phyloP scores from a whole-genome alignment of 2,797 vertebrate species.

The Alcedo quadribrachys region DNA sequence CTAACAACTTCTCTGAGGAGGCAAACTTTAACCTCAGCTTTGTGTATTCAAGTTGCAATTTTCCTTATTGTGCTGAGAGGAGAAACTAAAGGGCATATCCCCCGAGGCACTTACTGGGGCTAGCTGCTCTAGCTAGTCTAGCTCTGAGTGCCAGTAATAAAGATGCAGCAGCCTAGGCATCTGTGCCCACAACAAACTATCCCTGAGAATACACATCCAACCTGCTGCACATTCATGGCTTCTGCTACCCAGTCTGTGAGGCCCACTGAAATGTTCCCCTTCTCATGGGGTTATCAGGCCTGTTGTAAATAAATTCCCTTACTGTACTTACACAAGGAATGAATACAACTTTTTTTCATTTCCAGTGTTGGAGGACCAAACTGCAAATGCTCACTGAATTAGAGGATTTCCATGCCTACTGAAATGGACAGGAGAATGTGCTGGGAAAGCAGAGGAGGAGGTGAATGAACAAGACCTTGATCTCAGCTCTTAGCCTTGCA shows the following conservation, averaged over 20 bases:
- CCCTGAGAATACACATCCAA: neutral
- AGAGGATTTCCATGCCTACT: neutral
- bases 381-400: neutral
- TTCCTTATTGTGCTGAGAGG: neutral
- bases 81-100: neutral
- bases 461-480: neutral
- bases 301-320: neutral
- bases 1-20: neutral
- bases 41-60: neutral
- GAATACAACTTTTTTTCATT: neutral
- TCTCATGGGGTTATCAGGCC: neutral
- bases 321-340: neutral
- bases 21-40: neutral
- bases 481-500: constrained; percentile 18
- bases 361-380: neutral
- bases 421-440: neutral
- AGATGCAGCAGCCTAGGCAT: neutral
- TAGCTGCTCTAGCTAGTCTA: neutral
- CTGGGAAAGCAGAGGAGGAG: neutral
- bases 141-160: neutral
- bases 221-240: neutral
- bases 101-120: fast-evolving
- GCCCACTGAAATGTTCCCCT: neutral
- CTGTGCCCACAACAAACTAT: neutral
- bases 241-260: neutral